Evolutionary conservation across 2,888 invertebrate genomes (phyloP).

Genomic region (Spodoptera littoralis): DNA sequence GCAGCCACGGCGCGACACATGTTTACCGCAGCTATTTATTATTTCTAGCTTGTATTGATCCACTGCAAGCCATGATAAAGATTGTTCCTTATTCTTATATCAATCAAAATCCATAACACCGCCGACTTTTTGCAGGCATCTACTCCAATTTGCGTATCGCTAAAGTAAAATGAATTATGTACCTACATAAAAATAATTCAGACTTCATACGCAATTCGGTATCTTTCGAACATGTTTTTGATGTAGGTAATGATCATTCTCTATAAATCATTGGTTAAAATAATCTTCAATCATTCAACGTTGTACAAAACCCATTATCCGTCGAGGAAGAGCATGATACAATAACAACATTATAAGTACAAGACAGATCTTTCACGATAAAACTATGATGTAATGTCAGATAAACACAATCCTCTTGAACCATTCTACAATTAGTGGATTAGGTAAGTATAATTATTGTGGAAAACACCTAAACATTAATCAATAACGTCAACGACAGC

Average conservation of each 20-base stretch:
- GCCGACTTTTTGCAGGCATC: no score
- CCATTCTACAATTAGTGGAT: slow-evolving; percentile 7
- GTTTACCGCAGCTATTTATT: slow-evolving; percentile 14
- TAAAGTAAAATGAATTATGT: no score
- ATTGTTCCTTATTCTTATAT: slow-evolving; percentile 6
- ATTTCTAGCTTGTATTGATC: slow-evolving; percentile 23
- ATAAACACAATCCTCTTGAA: slow-evolving; percentile 15
- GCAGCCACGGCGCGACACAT: slow-evolving; percentile 14
- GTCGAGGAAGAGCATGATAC: slow-evolving; percentile 13
- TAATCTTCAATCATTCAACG: no score
- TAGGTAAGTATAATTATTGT: slow-evolving; percentile 15
- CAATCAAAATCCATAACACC: no score
- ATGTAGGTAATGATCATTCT: no score
- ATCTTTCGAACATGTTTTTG: no score
- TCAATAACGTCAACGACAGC: neutral
- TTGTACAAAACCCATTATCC: slow-evolving; percentile 8
- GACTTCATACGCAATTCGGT: no score
- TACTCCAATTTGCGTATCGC: no score
- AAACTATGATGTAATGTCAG: slow-evolving; percentile 20
- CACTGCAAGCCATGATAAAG: slow-evolving; percentile 8
- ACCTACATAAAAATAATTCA: no score
- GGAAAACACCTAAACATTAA: no score
- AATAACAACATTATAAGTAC: slow-evolving; percentile 4
- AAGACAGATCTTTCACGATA: slow-evolving; percentile 21
- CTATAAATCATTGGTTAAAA: no score